Conservation (phyloP, 37 sponge, comb jelly and placozoan species). For the Axinella damicornis region DNA sequence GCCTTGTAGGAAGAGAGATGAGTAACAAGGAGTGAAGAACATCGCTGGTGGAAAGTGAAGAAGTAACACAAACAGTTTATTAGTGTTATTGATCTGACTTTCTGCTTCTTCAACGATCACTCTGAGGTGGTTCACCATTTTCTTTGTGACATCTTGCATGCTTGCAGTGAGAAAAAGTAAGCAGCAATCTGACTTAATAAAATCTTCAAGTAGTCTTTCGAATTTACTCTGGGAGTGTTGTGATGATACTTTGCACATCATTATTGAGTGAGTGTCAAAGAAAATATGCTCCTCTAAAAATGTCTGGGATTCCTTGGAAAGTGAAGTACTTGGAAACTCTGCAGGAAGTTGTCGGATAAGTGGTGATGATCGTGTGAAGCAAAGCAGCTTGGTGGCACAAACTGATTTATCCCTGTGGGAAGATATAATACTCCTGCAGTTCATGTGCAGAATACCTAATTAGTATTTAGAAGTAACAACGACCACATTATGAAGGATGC, state of each 20-base stretch:
- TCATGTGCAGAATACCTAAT: too few species aligned
- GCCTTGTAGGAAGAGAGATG: slow-evolving; percentile 73
- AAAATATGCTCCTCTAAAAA: neutral
- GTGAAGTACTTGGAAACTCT: slow-evolving; percentile 8
- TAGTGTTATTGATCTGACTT: neutral
- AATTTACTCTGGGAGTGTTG: slow-evolving; percentile 23
- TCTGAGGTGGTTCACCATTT: slow-evolving; percentile 63
- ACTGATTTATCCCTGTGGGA: too few species aligned
- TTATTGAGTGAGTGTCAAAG: neutral
- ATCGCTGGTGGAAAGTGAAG: slow-evolving; percentile 68
- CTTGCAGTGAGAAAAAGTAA: neutral
- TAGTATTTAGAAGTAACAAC: too few species aligned
- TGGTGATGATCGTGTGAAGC: slow-evolving; percentile 78
- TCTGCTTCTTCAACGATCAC: slow-evolving; percentile 71
- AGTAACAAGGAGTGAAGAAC: slow-evolving; percentile 63
- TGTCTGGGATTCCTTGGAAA: neutral
- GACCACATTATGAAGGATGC: too few species aligned
- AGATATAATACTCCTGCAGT: too few species aligned
- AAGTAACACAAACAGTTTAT: slow-evolving; percentile 55
- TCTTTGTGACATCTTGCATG: slow-evolving; percentile 20
- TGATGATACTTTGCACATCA: slow-evolving; percentile 39
- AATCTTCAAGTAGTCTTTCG: neutral
- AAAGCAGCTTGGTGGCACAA: slow-evolving; percentile 71
- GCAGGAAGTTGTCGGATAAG: slow-evolving; percentile 66
- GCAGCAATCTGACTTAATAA: slow-evolving; percentile 7